These are phyloP conservation scores for Hyppa rectilinea DNA, from an alignment of 2,888 invertebrate genomes.

Conservation along the genomic window DNA sequence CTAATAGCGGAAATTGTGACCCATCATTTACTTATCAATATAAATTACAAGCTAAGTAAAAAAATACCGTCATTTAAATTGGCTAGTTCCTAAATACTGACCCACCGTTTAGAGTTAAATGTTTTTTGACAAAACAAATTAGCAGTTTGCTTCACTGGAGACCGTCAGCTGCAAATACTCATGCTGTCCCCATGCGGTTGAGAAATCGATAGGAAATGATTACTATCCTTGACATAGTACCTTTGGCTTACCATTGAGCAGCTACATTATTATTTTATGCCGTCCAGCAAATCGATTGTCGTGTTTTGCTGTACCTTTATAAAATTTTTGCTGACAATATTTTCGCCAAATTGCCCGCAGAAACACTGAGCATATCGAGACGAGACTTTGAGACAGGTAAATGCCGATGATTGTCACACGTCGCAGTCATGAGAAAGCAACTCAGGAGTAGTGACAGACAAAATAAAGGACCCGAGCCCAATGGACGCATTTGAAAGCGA, in stretches of 20 bases:
- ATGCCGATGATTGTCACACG: not conserved
- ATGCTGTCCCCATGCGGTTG: not conserved
- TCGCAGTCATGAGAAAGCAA: too few species aligned
- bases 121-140: conserved; percentile 20
- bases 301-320: not conserved
- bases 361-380: not conserved
- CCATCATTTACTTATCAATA: conserved; percentile 23
- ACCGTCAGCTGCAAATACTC: conserved; percentile 8
- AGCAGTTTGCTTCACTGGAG: conserved; percentile 17
- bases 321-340: not conserved
- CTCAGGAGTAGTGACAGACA: not conserved
- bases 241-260: not conserved
- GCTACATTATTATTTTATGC: not conserved
- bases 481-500: not conserved
- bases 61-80: conserved; percentile 25
- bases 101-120: conserved; percentile 7
- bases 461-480: not conserved
- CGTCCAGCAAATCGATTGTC: not conserved
- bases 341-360: not conserved
- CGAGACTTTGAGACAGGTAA: not conserved
- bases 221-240: not conserved
- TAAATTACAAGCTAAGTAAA: conserved; percentile 12
- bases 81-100: conserved; percentile 32
- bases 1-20: conserved; percentile 17
- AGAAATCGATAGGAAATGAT: conserved; percentile 13